Conservation (phyloP, 2,113 vertebrate genomes). For the Athene cunicularia region DNA sequence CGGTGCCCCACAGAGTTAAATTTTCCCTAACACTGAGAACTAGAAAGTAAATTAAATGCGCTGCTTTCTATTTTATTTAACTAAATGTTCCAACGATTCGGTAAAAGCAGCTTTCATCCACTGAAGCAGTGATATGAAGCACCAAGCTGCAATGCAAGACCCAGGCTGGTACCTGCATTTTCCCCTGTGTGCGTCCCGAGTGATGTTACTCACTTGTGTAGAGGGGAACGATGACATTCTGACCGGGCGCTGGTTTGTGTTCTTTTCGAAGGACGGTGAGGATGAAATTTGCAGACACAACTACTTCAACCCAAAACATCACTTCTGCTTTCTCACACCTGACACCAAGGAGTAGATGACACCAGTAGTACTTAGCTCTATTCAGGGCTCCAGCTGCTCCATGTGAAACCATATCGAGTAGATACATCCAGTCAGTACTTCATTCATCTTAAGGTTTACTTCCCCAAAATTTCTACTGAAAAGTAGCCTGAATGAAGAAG, state of each 20-base stretch:
- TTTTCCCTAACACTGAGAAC: neutral
- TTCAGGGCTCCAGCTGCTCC: neutral
- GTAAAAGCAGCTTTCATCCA: neutral
- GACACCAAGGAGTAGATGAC: neutral
- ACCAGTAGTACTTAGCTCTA: neutral
- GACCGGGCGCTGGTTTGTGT: neutral
- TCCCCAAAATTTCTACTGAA: neutral
- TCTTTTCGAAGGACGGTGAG: neutral
- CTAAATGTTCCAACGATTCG: neutral
- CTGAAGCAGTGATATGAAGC: neutral
- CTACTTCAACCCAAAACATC: neutral
- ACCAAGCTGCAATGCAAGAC: neutral
- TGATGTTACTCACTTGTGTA: fast-evolving
- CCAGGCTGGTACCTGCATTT: neutral
- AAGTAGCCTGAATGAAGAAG: neutral
- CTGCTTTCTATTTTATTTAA: neutral
- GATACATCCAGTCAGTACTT: neutral
- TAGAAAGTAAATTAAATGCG: neutral
- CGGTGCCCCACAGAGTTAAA: neutral
- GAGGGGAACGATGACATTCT: fast-evolving
- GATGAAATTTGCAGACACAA: neutral
- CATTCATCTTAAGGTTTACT: neutral
- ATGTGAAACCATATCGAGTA: fast-evolving
- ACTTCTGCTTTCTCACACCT: neutral
- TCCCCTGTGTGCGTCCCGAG: fast-evolving